Base-by-base conservation (phyloP, 2,888 invertebrate genomes). In the Eupeodes luniger region DNA sequence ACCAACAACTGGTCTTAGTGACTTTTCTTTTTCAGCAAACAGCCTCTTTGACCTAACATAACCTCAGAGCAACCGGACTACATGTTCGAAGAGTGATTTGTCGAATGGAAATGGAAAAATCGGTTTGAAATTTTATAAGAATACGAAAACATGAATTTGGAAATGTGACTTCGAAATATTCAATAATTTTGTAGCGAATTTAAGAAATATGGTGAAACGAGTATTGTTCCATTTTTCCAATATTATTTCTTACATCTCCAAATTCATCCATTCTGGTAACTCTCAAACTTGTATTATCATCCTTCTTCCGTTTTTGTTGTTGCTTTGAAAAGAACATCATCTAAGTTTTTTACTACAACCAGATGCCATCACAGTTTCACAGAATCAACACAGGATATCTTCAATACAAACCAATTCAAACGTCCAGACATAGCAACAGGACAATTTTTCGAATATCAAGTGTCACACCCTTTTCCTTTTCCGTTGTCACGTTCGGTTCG, bases 391-490 rank as follows among this genome's bases (percentile, higher is more conserved):
- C 74, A 78, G 69, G 78, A 78, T 77, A 76, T 74, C 84, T 74
- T 55, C 55, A 67, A 84, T 59, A 80, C 44, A 72, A 59, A 81
- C 76, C 83, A 76, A 87, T 84, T 87, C 77, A 11, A 78, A 67
- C 19, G 85, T 81, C 83, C 79, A 87, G 83, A 84, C 88, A 85
- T 78, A 74, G 81, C 88, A 85, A 88, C 85, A 85, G 85, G 81
- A 85, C 77, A 81, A 74, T 82, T 82, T 81, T 55, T 62, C 40
- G 55, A 27, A 27, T 81, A 64, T 74, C 74, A 49, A 74, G 81
- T 81, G 85, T 75, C 81, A 85, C 81, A 88, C 85, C 87, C 87
- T 77, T 88, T 88, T 88, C 87, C 87, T 77, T 88, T 88, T 88
- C 44, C 27, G 57, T 14, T 11, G 4, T 14, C 57, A 27, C 27